Base-by-base conservation (phyloP, 2,888 invertebrate genomes). In the Hirtodrosophila trivittata region DNA sequence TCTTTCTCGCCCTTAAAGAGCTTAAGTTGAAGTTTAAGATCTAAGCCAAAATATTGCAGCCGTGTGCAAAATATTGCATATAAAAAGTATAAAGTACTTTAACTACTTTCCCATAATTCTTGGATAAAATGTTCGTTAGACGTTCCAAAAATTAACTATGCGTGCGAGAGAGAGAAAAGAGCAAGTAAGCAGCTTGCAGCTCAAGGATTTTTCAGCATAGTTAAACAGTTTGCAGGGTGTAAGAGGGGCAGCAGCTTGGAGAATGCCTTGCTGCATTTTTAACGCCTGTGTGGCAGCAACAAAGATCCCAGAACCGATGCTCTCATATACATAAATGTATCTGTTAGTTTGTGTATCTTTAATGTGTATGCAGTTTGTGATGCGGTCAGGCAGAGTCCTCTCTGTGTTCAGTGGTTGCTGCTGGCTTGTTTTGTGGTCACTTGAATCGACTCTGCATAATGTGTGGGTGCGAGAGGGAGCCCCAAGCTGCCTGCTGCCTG, bases 351-450 rank as follows among this genome's bases (percentile, higher is more conserved):
- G 14, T 32, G 21, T 50, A 64, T 47, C 16, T 33, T 38, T 46
- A 45, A 50, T 62, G 33, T 62, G 30, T 59, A 60, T 51, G 12
- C 13, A 13, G 46, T 30, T 50, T 43, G 50, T 46, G 57, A 32
- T 68, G 51, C 43, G 66, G 56, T 55, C 45, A 41, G 39, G 16
- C 45, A 14, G 41, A 41, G 39, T 55, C 45, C 38, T 39, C 33
- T 39, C 41, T 18, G 42, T 16, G 18, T 26, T 9, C 41, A 21
- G 46, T 13, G 13, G 14, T 25, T 25, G 58, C 66, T 43, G 59
- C 38, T 47, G 51, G 56, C 59, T 73, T 66, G 64, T 70, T 66
- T 65, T 75, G 81, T 63, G 86, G 86, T 76, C 72, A 86, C 57
- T 86, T 57, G 75, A 60, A 65, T 69, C 62, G 60, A 54, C 63